These are phyloP conservation scores for Pantherophis vulpinus DNA, from an alignment of 2,797 vertebrate species.

Conservation along the genomic window DNA sequence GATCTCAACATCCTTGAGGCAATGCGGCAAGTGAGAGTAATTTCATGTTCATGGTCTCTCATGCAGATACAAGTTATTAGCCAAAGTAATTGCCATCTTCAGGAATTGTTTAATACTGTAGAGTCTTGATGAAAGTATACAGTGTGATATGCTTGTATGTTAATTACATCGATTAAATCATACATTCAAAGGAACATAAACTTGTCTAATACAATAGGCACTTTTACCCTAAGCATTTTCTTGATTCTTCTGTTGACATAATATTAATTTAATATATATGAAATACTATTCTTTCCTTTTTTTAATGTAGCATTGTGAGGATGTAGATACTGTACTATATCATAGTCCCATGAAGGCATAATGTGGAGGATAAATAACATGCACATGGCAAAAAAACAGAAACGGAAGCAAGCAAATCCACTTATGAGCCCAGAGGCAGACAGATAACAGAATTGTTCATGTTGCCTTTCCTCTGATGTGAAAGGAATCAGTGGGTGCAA, in stretches of 20 bases:
- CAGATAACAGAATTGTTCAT: background rate
- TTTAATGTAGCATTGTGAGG: background rate
- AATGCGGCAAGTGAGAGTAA: background rate
- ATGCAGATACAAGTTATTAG: background rate
- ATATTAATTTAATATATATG: background rate
- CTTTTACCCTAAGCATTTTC: background rate
- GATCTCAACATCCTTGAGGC: background rate
- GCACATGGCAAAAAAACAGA: background rate
- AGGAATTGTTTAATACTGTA: background rate
- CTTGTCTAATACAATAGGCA: background rate
- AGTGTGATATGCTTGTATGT: background rate
- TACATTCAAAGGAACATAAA: background rate
- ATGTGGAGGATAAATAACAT: background rate
- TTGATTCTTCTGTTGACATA: background rate
- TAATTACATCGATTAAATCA: background rate
- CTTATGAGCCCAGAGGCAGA: background rate
- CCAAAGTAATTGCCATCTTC: background rate
- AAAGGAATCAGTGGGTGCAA: background rate
- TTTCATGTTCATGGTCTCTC: conserved; percentile 1
- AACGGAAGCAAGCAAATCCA: background rate
- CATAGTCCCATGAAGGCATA: background rate
- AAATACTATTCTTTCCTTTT: background rate
- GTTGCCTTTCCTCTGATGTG: background rate
- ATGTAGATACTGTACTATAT: background rate
- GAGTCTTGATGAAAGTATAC: background rate